phyloP scores from a whole-genome alignment of 2,113 vertebrate species.

The Neodontobutis hainanensis region DNA sequence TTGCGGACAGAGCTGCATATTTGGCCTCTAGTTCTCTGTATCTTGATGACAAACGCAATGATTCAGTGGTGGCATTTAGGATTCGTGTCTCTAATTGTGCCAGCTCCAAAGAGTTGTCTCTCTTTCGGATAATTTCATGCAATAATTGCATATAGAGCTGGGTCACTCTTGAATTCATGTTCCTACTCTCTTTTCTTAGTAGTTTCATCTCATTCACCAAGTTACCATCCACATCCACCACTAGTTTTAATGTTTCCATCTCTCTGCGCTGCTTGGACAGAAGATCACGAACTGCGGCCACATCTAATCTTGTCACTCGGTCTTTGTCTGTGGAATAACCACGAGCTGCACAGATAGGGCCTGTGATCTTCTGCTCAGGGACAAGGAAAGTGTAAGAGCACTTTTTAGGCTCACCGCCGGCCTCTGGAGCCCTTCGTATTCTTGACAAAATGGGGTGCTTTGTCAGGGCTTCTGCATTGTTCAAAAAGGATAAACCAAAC shows the following conservation, averaged over 20 bases:
- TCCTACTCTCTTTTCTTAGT: slow-evolving; percentile 96
- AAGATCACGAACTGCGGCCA: slow-evolving; percentile 90
- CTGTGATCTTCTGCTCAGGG: slow-evolving; percentile 96
- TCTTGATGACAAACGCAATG: slow-evolving; percentile 86
- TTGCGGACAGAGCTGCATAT: slow-evolving; percentile 85
- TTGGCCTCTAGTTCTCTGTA: slow-evolving; percentile 91
- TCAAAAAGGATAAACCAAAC: slow-evolving; percentile 61
- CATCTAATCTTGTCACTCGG: slow-evolving; percentile 90
- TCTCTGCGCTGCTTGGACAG: slow-evolving; percentile 91
- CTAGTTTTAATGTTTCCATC: slow-evolving; percentile 90
- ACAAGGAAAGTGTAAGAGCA: slow-evolving; percentile 98
- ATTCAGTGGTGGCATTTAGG: slow-evolving; percentile 92
- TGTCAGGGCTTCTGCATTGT: slow-evolving; percentile 49
- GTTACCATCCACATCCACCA: slow-evolving; percentile 96
- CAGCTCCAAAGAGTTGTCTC: slow-evolving; percentile 95
- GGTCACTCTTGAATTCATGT: slow-evolving; percentile 98
- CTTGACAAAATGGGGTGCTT: slow-evolving; percentile 68
- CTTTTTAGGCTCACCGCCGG: slow-evolving; percentile 81
- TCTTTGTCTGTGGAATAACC: slow-evolving; percentile 81
- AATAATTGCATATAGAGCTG: slow-evolving; percentile 99
- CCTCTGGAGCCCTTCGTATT: slow-evolving; percentile 80
- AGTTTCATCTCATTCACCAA: slow-evolving; percentile 97
- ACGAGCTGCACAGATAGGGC: slow-evolving; percentile 93
- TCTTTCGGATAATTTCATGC: slow-evolving; percentile 96
- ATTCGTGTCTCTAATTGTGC: slow-evolving; percentile 94